A percentile compares a stretch with the other conserved stretches of the same genome.
These are phyloP conservation scores for Mythimna pallens DNA, from an alignment of 2,888 invertebrate genomes.

Conservation along the genomic window DNA sequence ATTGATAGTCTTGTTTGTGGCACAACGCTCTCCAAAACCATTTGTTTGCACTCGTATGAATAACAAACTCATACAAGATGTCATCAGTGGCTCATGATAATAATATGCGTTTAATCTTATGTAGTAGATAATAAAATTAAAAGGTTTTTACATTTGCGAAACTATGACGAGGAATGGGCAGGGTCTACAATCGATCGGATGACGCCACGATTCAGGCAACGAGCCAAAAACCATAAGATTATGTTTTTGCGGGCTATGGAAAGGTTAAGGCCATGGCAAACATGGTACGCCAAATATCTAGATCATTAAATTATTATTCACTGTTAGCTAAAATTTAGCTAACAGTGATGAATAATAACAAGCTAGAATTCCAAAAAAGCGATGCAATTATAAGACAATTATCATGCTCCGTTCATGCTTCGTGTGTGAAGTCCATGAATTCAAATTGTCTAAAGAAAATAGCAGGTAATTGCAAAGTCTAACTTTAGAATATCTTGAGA, in stretches of 20 bases:
- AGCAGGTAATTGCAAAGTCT: conserved; percentile 1
- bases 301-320: too few relatives aligned
- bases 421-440: conserved; percentile 1
- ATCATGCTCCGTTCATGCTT: not conserved
- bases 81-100: conserved; percentile 48
- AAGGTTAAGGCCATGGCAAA: conserved; percentile 47
- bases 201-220: conserved; percentile 38
- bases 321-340: too few relatives aligned
- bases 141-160: conserved; percentile 2
- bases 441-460: conserved; percentile 17
- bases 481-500: conserved; percentile 18
- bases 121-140: conserved; percentile 16
- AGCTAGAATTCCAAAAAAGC: conserved; percentile 3
- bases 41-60: conserved; percentile 49
- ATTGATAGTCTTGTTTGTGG: conserved; percentile 22
- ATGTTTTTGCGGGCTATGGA: conserved; percentile 5
- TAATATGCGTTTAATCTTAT: conserved; percentile 28
- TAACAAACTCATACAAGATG: conserved; percentile 39
- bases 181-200: conserved; percentile 51
- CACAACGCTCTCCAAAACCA: conserved; percentile 20
- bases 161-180: conserved; percentile 14
- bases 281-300: conserved; percentile 17
- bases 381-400: not conserved
- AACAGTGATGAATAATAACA: conserved; percentile 4
- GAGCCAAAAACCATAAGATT: conserved; percentile 58